Percentiles rank a stretch among this genome's conserved stretches.
Evolutionary conservation across 2,797 vertebrate species (phyloP).

Genomic region (Gymnoscopelus braueri): DNA sequence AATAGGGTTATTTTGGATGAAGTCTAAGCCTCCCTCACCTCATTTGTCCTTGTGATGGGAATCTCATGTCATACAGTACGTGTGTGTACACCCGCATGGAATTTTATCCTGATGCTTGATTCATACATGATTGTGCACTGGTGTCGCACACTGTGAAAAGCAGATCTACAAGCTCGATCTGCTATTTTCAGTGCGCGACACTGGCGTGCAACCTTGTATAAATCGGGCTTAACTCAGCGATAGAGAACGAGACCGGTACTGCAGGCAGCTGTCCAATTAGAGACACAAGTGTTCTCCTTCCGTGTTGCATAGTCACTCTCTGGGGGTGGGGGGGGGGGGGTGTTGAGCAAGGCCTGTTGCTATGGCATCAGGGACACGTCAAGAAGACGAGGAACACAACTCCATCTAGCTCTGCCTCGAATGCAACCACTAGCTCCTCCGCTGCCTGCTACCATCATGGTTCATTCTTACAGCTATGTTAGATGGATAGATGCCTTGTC

Average conservation of each 20-base stretch:
- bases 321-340: constrained; percentile 61
- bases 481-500: constrained; percentile 1
- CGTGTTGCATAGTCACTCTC: constrained; percentile 48
- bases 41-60: constrained; percentile 46
- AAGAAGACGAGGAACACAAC: constrained; percentile 33
- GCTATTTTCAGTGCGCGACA: too few species aligned
- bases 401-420: constrained; percentile 35
- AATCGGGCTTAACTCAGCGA: constrained; percentile 15
- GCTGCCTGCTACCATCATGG: not conserved
- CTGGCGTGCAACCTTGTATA: too few species aligned
- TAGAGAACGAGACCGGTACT: constrained; percentile 37
- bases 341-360: constrained; percentile 67
- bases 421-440: not conserved
- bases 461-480: constrained; percentile 7
- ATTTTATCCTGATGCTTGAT: constrained; percentile 25
- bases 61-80: constrained; percentile 34
- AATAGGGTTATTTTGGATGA: constrained; percentile 50
- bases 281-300: constrained; percentile 45
- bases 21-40: constrained; percentile 55
- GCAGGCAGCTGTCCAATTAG: constrained; percentile 63
- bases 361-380: constrained; percentile 52
- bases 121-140: too few species aligned
- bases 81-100: constrained; percentile 24
- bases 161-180: too few species aligned
- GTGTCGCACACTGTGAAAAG: too few species aligned